Evolutionary conservation across 2,797 vertebrate genomes (phyloP).

Genomic region (Pyrocephalus nanus): DNA sequence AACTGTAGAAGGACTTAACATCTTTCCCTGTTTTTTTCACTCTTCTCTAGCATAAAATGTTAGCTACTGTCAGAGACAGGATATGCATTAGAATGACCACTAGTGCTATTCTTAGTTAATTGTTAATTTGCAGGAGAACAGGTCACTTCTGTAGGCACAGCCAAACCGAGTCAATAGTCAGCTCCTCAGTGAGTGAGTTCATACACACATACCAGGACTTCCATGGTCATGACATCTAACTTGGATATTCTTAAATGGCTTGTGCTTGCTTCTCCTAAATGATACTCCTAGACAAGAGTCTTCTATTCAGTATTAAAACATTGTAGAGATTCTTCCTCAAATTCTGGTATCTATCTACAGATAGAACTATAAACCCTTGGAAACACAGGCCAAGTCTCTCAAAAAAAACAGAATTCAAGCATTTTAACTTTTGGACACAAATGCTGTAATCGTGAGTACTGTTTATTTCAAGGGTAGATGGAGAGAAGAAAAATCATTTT

Average conservation of each 20-base stretch:
- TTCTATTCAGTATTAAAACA: not conserved
- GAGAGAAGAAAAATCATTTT: not conserved
- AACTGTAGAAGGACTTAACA: not conserved
- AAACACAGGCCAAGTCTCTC: not conserved
- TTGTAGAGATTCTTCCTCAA: not conserved
- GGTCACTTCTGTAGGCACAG: not conserved
- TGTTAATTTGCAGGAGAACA: not conserved
- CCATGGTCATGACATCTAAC: not conserved
- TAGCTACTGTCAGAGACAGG: not conserved
- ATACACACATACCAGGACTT: fast-evolving
- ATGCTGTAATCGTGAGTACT: not conserved
- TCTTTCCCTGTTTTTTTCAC: not conserved
- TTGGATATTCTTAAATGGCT: not conserved
- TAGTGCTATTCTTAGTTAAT: not conserved
- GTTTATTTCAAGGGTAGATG: not conserved
- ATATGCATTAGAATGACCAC: not conserved
- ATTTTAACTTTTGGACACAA: not conserved
- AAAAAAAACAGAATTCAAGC: not conserved
- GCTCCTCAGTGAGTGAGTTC: not conserved
- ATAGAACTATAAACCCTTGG: not conserved
- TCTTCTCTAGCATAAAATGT: not conserved
- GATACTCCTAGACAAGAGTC: not conserved
- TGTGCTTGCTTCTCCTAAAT: not conserved
- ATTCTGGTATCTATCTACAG: not conserved
- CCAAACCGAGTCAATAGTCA: not conserved